Evolutionary conservation across 1,140 invertebrate genomes (phyloP), one percentile per base, ranked within the genome.

Genomic region (Zaprionus vittiger): DNA sequence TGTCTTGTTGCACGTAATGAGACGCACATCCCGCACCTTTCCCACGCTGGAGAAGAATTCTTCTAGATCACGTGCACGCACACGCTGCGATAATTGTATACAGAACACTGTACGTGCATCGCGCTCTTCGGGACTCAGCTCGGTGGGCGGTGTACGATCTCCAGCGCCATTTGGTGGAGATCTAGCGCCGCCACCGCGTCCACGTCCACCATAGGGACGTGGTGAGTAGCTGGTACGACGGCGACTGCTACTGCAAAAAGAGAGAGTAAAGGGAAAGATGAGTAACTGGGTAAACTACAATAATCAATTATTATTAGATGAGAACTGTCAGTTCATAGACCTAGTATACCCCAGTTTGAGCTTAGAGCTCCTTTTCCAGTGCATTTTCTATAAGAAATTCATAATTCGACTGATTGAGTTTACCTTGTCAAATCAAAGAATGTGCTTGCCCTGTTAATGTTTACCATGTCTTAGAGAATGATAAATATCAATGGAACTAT

Each of bases 11-110:
- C 99, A 99, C 49, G 98, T 99, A 52, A 99, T 99, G 73, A 99
- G 95, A 91, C 98, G 95, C 11, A 99, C 99, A 95, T 99, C 99
- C 83, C 98, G 95, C 22, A 99, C 99, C 95, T 99, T 99, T 44
- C 99, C 99, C 68, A 99, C 99, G 66, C 98, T 97, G 4, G 98
- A 99, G 92, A 99, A 99, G 93, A 99, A 99, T 93, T 99, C 99
- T 94, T 99, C 99, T 38, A 99, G 94, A 93, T 99, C 99, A 69
- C 98, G 95, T 11, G 97, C 97, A 70, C 99, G 95, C 80, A 99
- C 98, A 79, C 98, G 95, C 87, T 99, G 97, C 69, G 98, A 98
- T 37, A 99, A 93, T 93, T 99, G 98, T 96, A 99, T 98, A 93
- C 98, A 99, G 93, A 99, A 99, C 11, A 99, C 98, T 24, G 99